Conservation (phyloP, 2,797 vertebrate species). For the Xyrichtys novacula region DNA sequence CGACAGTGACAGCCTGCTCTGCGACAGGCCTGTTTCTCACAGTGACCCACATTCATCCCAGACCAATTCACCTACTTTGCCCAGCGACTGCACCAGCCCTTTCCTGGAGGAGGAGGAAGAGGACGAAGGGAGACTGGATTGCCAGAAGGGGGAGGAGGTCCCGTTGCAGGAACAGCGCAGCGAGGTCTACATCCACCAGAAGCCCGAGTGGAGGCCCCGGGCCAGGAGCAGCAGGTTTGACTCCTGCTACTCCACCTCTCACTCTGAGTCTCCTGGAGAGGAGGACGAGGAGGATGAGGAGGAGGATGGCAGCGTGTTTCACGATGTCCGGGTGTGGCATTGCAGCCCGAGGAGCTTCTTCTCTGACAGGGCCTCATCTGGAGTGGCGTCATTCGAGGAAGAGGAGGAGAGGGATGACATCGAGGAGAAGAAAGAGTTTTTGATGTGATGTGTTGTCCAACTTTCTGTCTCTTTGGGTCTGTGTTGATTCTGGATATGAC, state of each 20-base stretch:
- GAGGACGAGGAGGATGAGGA: slow-evolving; percentile 87
- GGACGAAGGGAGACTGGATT: slow-evolving; percentile 64
- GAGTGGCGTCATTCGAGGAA: slow-evolving; percentile 93
- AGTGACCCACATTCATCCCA: slow-evolving; percentile 67
- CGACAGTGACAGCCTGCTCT: slow-evolving; percentile 79
- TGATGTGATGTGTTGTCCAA: slow-evolving; percentile 77
- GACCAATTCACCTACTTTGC: slow-evolving; percentile 60
- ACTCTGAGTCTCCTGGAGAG: slow-evolving; percentile 90
- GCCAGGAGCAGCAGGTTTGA: slow-evolving; percentile 90
- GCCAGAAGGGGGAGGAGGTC: slow-evolving; percentile 78
- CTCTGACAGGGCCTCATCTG: slow-evolving; percentile 92
- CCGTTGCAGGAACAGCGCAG: slow-evolving; percentile 82
- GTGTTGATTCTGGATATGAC: slow-evolving; percentile 72
- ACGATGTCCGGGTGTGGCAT: slow-evolving; percentile 79
- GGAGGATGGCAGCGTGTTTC: slow-evolving; percentile 84
- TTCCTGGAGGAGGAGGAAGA: slow-evolving; percentile 63
- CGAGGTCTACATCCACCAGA: slow-evolving; percentile 83
- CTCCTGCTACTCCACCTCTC: slow-evolving; percentile 92
- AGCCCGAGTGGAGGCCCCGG: slow-evolving; percentile 84
- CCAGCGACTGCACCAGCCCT: slow-evolving; percentile 55
- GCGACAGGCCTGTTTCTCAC: slow-evolving; percentile 39
- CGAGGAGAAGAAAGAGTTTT: slow-evolving; percentile 81
- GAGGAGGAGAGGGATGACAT: slow-evolving; percentile 80
- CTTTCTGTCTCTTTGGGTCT: slow-evolving; percentile 65
- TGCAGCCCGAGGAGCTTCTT: slow-evolving; percentile 87